Conservation (phyloP, 2,797 vertebrate genomes). For the Sebastes steindachneri region DNA sequence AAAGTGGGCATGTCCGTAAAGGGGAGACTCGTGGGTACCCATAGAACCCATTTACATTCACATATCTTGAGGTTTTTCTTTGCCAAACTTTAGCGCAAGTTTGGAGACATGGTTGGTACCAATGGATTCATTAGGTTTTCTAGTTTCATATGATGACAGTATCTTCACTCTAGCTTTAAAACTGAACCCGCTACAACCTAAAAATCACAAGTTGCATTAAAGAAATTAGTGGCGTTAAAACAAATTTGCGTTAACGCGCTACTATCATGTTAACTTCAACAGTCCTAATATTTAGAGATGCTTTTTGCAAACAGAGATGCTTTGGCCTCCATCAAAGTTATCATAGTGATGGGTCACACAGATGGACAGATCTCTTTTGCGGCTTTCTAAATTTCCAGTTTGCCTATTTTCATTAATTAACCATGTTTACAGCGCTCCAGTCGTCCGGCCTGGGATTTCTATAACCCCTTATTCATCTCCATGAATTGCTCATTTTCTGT, state of each 20-base stretch:
- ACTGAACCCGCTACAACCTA: too few species aligned
- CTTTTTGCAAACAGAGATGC: not conserved
- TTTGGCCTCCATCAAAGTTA: not conserved
- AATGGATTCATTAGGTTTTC: too few species aligned
- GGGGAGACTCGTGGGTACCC: too few species aligned
- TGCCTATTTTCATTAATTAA: constrained; percentile 26
- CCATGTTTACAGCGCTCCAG: constrained; percentile 33
- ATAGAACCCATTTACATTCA: too few species aligned
- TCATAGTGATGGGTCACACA: not conserved
- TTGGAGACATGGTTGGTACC: rapidly evolving
- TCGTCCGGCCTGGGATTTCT: constrained; percentile 19
- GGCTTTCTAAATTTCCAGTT: not conserved
- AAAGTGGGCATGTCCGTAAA: too few species aligned
- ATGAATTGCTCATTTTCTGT: constrained; percentile 43
- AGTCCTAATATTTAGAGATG: not conserved
- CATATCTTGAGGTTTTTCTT: too few species aligned
- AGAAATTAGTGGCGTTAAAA: not conserved
- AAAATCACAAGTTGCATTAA: too few species aligned
- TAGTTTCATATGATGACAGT: too few species aligned
- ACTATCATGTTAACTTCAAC: not conserved
- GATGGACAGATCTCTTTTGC: not conserved
- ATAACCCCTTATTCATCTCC: not conserved
- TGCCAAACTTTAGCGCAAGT: too few species aligned
- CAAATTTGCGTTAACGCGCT: not conserved
- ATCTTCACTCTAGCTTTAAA: too few species aligned